A percentile compares a stretch with the other conserved stretches of the same genome.
phyloP scores from a whole-genome alignment of 2,797 vertebrate species.

The Lacerta bilineata region DNA sequence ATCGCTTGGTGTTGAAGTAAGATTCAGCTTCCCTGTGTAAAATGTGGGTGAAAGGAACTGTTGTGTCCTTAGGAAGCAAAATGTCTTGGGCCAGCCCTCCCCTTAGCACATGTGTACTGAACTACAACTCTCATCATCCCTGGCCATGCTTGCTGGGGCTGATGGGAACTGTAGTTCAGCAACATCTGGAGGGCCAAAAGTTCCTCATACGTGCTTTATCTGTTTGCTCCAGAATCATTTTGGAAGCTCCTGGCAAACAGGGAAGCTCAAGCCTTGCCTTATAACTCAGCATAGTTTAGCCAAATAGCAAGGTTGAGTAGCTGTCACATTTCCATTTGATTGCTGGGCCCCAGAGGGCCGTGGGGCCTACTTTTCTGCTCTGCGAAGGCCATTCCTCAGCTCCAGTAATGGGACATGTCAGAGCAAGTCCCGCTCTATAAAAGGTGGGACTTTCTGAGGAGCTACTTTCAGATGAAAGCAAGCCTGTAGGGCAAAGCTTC shows the following conservation, averaged over 20 bases:
- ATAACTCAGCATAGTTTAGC: background rate
- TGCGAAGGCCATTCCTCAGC: fast-evolving
- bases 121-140: too few species aligned
- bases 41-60: too few species aligned
- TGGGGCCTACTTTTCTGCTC: background rate
- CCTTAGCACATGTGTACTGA: too few species aligned
- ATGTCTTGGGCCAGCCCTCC: too few species aligned
- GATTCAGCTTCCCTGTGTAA: too few species aligned
- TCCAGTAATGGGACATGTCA: background rate
- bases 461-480: slow-evolving; percentile 57
- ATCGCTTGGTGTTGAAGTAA: too few species aligned
- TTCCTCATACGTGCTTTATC: too few species aligned
- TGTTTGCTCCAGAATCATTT: background rate
- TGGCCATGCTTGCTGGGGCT: too few species aligned
- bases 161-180: too few species aligned
- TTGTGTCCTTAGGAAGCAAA: too few species aligned
- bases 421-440: slow-evolving; percentile 6
- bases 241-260: background rate
- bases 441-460: slow-evolving; percentile 41
- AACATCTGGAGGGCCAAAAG: too few species aligned
- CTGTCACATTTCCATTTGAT: fast-evolving
- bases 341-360: fast-evolving
- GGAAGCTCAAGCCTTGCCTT: background rate
- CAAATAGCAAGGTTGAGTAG: fast-evolving
- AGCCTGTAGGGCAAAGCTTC: slow-evolving; percentile 60